phyloP scores from a whole-genome alignment of 2,797 vertebrate genomes.

The Cottoperca gobio region DNA sequence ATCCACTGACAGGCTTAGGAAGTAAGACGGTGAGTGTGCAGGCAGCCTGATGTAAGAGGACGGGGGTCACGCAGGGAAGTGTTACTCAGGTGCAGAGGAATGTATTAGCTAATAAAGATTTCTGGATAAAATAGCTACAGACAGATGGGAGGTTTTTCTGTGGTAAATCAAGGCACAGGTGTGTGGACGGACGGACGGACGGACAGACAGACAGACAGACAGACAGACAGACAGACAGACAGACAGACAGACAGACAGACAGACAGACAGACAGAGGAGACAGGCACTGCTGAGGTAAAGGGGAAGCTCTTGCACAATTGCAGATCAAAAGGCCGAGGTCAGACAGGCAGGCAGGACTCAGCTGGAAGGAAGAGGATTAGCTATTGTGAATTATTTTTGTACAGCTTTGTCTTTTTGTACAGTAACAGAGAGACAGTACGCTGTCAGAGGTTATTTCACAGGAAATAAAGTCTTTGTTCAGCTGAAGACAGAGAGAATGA shows the following conservation, averaged over 20 bases:
- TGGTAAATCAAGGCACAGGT: conserved; percentile 16
- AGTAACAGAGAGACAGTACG: conserved; percentile 8
- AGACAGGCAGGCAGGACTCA: conserved; percentile 31
- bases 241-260: conserved; percentile 5
- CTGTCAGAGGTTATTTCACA: conserved; percentile 42
- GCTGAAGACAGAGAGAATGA: conserved; percentile 3
- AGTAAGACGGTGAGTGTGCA: conserved; percentile 2
- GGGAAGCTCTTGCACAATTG: conserved; percentile 7
- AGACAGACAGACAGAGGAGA: conserved; percentile 23
- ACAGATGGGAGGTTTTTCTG: conserved; percentile 13
- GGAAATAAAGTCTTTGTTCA: conserved; percentile 25
- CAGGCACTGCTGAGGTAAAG: not conserved
- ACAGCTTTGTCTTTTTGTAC: conserved; percentile 3
- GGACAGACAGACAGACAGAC: conserved; percentile 1
- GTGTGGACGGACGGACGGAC: too few species aligned
- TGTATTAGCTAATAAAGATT: conserved; percentile 29
- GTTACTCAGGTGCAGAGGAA: conserved; percentile 41
- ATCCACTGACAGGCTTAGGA: conserved; percentile 39
- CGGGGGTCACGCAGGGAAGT: conserved; percentile 32
- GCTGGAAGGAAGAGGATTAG: conserved; percentile 40
- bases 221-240: conserved; percentile 24
- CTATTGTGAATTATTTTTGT: conserved; percentile 21
- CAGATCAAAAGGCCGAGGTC: conserved; percentile 52
- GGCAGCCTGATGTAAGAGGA: conserved; percentile 28
- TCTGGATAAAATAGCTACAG: conserved; percentile 36